phyloP scores from a whole-genome alignment of 2,113 vertebrate genomes.

The Pseudopipra pipra region DNA sequence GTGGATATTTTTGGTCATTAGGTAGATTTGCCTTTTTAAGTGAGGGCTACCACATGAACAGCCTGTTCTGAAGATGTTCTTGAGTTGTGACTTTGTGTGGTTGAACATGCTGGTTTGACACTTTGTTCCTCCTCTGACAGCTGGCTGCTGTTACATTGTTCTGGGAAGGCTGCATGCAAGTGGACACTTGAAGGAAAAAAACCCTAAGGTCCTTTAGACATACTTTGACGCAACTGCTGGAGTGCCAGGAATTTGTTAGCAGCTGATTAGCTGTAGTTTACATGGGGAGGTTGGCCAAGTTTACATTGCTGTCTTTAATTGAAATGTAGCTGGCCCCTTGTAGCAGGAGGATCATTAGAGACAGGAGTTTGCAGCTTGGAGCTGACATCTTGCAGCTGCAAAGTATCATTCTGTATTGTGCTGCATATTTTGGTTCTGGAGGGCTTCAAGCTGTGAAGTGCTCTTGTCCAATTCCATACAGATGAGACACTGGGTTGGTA shows the following conservation, averaged over 20 bases:
- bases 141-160: constrained; percentile 9
- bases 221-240: constrained; percentile 47
- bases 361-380: not conserved
- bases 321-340: constrained; percentile 26
- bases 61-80: constrained; percentile 1
- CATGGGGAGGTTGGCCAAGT: constrained; percentile 45
- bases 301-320: constrained; percentile 69
- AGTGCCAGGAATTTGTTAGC: constrained; percentile 58
- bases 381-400: constrained; percentile 42
- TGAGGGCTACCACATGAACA: not conserved
- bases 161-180: constrained; percentile 22
- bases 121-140: constrained; percentile 5
- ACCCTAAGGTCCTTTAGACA: not conserved
- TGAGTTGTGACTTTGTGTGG: not conserved
- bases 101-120: not conserved
- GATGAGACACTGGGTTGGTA: constrained; percentile 11
- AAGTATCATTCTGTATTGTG: not conserved
- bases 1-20: not conserved
- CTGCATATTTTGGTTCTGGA: constrained; percentile 7
- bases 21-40: not conserved
- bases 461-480: not conserved
- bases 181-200: constrained; percentile 16
- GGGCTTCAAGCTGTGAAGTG: not conserved
- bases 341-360: constrained; percentile 21
- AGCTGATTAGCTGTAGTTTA: constrained; percentile 63